phyloP scores from a whole-genome alignment of 2,888 invertebrate species.

The Phyllotreta cruciferae region DNA sequence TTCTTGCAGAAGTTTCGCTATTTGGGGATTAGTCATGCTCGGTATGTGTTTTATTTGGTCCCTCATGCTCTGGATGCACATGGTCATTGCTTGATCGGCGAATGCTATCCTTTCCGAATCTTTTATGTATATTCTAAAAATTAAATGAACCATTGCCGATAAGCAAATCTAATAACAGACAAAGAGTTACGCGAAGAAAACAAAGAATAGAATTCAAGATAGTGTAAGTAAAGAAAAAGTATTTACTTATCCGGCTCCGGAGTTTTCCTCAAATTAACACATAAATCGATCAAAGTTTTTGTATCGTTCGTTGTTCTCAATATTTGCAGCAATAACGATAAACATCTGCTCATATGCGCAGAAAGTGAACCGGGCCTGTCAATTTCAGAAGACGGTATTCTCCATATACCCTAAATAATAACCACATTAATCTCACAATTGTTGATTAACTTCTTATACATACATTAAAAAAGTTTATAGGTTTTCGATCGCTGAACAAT shows the following conservation, averaged over 20 bases:
- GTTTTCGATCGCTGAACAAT: slow-evolving; percentile 84
- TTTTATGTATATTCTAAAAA: slow-evolving; percentile 76
- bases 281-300: slow-evolving; percentile 79
- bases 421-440: neutral
- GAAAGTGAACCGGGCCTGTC: slow-evolving; percentile 92
- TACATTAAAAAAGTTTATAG: slow-evolving; percentile 88
- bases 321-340: slow-evolving; percentile 81
- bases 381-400: slow-evolving; percentile 87
- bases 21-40: slow-evolving; percentile 53
- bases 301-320: slow-evolving; percentile 81
- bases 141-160: neutral
- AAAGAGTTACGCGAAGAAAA: neutral
- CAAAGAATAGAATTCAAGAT: neutral
- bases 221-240: neutral
- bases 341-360: slow-evolving; percentile 87
- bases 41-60: slow-evolving; percentile 65
- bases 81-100: slow-evolving; percentile 78
- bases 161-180: too few relatives aligned
- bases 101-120: slow-evolving; percentile 84
- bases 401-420: slow-evolving; percentile 79
- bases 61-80: slow-evolving; percentile 74
- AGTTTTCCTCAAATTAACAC: slow-evolving; percentile 76
- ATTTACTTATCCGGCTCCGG: slow-evolving; percentile 87
- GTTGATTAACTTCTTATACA: slow-evolving; percentile 51
- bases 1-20: slow-evolving; percentile 63